Evolutionary conservation across 2,888 invertebrate species (phyloP).

Genomic region (Alcis repandata): DNA sequence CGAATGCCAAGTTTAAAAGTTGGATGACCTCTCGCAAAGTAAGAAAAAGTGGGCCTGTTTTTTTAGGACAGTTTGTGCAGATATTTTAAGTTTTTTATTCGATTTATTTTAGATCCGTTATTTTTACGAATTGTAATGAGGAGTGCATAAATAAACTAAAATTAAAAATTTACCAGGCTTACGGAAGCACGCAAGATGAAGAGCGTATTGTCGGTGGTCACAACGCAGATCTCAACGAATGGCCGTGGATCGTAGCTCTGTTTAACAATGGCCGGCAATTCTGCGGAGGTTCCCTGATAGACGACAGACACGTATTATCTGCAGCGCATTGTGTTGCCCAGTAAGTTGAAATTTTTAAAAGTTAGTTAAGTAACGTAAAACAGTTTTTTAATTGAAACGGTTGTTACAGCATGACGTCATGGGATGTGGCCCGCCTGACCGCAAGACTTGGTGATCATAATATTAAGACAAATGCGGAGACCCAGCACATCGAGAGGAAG

Average conservation of each 20-base stretch:
- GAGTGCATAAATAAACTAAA: neutral
- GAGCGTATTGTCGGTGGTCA: slow-evolving; percentile 95
- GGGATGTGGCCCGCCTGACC: slow-evolving; percentile 94
- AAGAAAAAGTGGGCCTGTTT: slow-evolving; percentile 40
- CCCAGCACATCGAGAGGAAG: slow-evolving; percentile 91
- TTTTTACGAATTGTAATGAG: neutral
- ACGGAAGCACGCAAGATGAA: slow-evolving; percentile 87
- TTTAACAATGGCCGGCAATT: slow-evolving; percentile 95
- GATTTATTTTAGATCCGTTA: neutral
- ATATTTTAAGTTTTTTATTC: slow-evolving; percentile 17
- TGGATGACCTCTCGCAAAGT: slow-evolving; percentile 44
- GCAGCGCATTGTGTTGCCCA: slow-evolving; percentile 96
- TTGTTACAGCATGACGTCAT: slow-evolving; percentile 92
- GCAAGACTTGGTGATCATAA: slow-evolving; percentile 94
- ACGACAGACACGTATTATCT: slow-evolving; percentile 91
- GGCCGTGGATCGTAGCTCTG: slow-evolving; percentile 94
- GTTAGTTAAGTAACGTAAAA: neutral
- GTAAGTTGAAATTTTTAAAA: slow-evolving; percentile 82
- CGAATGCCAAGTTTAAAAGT: slow-evolving; percentile 41
- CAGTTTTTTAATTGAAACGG: neutral
- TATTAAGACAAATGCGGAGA: slow-evolving; percentile 91
- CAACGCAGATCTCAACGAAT: slow-evolving; percentile 92
- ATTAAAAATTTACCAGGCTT: slow-evolving; percentile 56
- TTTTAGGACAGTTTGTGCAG: slow-evolving; percentile 35
- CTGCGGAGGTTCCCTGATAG: slow-evolving; percentile 95